phyloP scores from a whole-genome alignment of 2,113 vertebrate species.

The Silurus asotus region DNA sequence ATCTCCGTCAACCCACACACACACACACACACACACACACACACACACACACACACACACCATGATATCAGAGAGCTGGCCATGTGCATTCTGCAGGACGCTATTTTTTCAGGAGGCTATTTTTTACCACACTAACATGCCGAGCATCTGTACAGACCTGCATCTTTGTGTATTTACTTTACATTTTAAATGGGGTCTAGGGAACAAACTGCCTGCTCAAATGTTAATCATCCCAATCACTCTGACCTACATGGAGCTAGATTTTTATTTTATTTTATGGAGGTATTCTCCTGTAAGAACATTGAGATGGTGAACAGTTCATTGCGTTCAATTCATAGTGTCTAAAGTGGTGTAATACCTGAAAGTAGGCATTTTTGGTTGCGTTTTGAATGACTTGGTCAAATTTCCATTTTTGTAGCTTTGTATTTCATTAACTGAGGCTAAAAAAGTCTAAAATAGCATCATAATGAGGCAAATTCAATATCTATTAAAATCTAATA shows the following conservation, averaged over 20 bases:
- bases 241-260: slow-evolving; percentile 14
- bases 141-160: slow-evolving; percentile 35
- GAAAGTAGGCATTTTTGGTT: neutral
- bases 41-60: slow-evolving; percentile 27
- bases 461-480: neutral
- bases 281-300: neutral
- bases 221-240: slow-evolving; percentile 17
- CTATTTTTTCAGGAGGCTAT: slow-evolving; percentile 8
- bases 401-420: neutral
- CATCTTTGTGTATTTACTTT: slow-evolving; percentile 2
- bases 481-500: slow-evolving; percentile 11
- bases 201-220: neutral
- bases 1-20: slow-evolving; percentile 19
- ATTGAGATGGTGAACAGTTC: neutral
- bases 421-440: neutral
- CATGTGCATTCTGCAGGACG: slow-evolving; percentile 3
- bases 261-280: neutral
- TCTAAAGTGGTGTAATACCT: neutral
- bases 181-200: slow-evolving; percentile 25
- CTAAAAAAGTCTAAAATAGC: neutral
- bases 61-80: neutral
- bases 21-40: slow-evolving; percentile 30
- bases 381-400: neutral
- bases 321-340: neutral
- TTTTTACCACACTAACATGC: slow-evolving; percentile 22